Percentiles rank a stretch among this genome's conserved stretches.
Evolutionary conservation across 92 coral and sea anemone species (phyloP).

Genomic region (Phenganax marumi): DNA sequence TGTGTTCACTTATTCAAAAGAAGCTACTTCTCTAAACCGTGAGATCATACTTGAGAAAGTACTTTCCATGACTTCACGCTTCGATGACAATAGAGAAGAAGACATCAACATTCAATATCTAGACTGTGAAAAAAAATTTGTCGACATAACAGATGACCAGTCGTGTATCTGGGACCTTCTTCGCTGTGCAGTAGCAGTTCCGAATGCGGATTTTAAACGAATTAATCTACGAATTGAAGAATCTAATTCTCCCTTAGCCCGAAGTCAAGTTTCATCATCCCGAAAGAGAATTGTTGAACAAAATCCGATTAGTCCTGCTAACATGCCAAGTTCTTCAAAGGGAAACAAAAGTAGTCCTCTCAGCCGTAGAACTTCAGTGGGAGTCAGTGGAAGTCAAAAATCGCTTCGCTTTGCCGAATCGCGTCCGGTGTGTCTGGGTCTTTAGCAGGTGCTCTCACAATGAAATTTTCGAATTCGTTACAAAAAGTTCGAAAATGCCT

Average conservation of each 20-base stretch:
- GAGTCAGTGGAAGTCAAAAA: too few relatives aligned
- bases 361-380: neutral
- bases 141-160: neutral
- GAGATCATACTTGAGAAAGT: too few relatives aligned
- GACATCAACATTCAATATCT: neutral
- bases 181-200: too few relatives aligned
- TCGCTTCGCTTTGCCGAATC: too few relatives aligned
- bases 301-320: neutral
- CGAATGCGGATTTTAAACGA: neutral
- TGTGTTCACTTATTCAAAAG: too few relatives aligned
- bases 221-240: neutral
- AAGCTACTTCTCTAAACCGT: neutral
- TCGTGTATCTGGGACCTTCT: too few relatives aligned
- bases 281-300: neutral
- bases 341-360: neutral
- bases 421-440: too few relatives aligned
- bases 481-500: too few relatives aligned
- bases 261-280: neutral
- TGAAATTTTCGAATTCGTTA: too few relatives aligned
- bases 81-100: neutral
- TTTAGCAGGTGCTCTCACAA: too few relatives aligned
- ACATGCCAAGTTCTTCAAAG: constrained; percentile 10
- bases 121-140: neutral
- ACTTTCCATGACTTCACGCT: neutral
- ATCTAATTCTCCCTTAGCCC: neutral